Evolutionary conservation across 2,888 invertebrate species (phyloP).

Genomic region (Lasioglossum marginatum): DNA sequence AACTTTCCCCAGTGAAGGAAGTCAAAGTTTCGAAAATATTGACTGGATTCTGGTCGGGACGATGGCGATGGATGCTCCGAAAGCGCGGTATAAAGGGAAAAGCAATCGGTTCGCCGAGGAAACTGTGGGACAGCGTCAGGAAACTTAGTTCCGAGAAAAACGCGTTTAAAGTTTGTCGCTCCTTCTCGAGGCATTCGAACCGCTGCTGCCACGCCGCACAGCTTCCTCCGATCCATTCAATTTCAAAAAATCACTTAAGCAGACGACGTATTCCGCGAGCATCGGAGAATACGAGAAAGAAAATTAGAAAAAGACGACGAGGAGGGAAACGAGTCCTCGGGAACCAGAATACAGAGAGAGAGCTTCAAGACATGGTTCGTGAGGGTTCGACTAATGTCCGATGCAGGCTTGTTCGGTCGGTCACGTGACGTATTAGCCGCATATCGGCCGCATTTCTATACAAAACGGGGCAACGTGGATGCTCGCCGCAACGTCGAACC

Average conservation of each 20-base stretch:
- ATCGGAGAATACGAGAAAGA: neutral
- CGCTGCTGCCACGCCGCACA: neutral
- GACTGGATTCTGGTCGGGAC: conserved; percentile 2
- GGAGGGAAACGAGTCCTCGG: neutral
- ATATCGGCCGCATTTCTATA: conserved; percentile 9
- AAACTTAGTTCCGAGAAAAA: conserved; percentile 6
- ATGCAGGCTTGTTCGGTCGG: neutral
- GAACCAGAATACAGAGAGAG: neutral
- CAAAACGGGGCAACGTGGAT: neutral
- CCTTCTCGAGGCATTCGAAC: conserved; percentile 1
- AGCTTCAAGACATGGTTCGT: neutral
- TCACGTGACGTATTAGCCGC: conserved; percentile 9
- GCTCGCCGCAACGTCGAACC: conserved; percentile 49
- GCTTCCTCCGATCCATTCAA: neutral
- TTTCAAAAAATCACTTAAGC: conserved; percentile 9
- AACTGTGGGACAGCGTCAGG: conserved; percentile 9
- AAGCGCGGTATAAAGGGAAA: conserved; percentile 3
- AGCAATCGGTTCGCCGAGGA: conserved; percentile 4
- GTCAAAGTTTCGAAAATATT: conserved; percentile 9
- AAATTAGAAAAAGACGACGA: neutral
- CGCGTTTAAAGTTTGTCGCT: conserved; percentile 11
- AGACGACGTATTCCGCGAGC: conserved; percentile 2
- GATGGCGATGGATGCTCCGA: conserved; percentile 1
- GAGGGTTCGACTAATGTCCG: neutral
- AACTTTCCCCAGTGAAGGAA: neutral